Evolutionary conservation across 2,888 invertebrate species (phyloP), one percentile per base, ranked within the genome.

Genomic region (Aromia moschata): DNA sequence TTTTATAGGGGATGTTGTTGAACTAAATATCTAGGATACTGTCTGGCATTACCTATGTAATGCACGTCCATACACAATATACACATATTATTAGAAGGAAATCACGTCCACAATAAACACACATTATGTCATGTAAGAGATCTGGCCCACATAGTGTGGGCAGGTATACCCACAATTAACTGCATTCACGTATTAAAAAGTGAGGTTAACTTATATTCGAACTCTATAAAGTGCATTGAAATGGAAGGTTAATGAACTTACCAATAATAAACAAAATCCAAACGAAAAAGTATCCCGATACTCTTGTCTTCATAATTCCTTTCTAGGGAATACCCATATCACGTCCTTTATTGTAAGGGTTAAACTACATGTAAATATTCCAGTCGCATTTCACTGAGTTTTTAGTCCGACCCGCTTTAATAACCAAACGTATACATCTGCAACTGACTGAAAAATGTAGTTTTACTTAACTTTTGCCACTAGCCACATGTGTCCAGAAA

Each of bases 241-340:
- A 46, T 33, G n/a, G 17, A 33, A 16, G 46, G 47, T 44, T 53
- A 11, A 7, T 44, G 31, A 46, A 64, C 62, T 64, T 41, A 64
- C 64, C 62, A 58, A 64, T 61, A 64, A 59, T 49, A 62, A 64
- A 56, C 51, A 64, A 62, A 64, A 64, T 56, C 59, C 62, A 59
- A 62, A 64, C 41, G 44, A 57, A 40, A 57, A 56, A 53, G 25
- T 25, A 56, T 33, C 33, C 11, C 31, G 56, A 49, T 44, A 56
- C 57, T 45, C 47, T 62, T 56, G 56, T 58, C 64, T 55, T 62
- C 64, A 64, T 64, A 52, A 52, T 56, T 51, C 40, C 47, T 56
- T 53, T 53, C 58, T 56, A 64, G 46, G 57, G 62, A 46, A 58
- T 44, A 38, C 52, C 59, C 57, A 62, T 57, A 49, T 43, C 43